These are phyloP conservation scores for Speoplatyrhinus poulsoni DNA, from an alignment of 2,113 vertebrate species.

Conservation along the genomic window DNA sequence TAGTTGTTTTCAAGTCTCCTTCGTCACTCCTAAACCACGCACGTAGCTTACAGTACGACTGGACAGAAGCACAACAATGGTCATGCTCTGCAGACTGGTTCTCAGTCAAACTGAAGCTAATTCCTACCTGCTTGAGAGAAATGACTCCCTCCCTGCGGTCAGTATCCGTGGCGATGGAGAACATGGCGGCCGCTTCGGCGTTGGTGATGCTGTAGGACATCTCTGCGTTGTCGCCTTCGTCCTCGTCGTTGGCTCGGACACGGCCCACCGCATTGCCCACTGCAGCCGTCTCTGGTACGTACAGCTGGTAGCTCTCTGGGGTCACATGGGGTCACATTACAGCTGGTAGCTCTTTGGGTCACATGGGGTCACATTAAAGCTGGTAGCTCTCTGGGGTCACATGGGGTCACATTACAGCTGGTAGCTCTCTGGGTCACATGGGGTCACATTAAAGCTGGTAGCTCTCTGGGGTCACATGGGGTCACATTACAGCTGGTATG, in stretches of 20 bases:
- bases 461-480: too few relatives aligned
- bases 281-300: conserved; percentile 89
- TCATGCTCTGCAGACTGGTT: too few relatives aligned
- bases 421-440: too few relatives aligned
- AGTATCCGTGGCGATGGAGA: conserved; percentile 85
- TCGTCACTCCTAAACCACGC: too few relatives aligned
- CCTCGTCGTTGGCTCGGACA: conserved; percentile 90
- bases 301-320: conserved; percentile 92
- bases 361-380: conserved; percentile 67
- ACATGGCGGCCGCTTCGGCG: conserved; percentile 84
- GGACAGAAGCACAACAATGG: too few relatives aligned
- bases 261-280: conserved; percentile 90
- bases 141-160: conserved; percentile 89
- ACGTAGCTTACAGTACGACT: too few relatives aligned
- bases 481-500: too few relatives aligned
- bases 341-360: neutral
- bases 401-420: neutral
- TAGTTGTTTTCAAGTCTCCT: too few relatives aligned
- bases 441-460: conserved; percentile 73
- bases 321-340: conserved; percentile 1
- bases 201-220: conserved; percentile 91
- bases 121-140: conserved; percentile 85
- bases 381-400: conserved; percentile 86
- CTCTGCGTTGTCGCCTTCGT: conserved; percentile 87
- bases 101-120: too few relatives aligned